A percentile compares a stretch with the other conserved stretches of the same genome.
phyloP scores from a whole-genome alignment of 2,888 invertebrate species.

The Xylota sylvarum region DNA sequence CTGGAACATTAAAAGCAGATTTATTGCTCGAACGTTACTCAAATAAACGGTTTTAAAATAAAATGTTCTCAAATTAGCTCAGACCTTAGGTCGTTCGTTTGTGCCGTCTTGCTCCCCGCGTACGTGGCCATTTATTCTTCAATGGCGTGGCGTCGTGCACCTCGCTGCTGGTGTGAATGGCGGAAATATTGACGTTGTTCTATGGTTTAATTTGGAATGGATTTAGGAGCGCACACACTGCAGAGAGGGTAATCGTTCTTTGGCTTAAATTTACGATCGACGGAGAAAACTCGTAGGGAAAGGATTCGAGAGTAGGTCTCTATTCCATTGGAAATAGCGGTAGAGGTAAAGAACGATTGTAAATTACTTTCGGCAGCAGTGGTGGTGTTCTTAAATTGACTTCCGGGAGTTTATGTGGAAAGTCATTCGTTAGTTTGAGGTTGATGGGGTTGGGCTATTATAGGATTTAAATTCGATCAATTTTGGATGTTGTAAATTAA shows the following conservation, averaged over 20 bases:
- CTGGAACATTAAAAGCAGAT: constrained; percentile 69
- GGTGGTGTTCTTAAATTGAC: constrained; percentile 61
- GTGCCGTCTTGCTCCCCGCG: constrained; percentile 12
- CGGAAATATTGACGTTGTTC: constrained; percentile 76
- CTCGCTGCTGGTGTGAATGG: constrained; percentile 59
- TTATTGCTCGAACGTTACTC: constrained; percentile 72
- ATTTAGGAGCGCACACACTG: constrained; percentile 52
- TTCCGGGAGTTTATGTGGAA: constrained; percentile 53
- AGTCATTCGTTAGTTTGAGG: constrained; percentile 35
- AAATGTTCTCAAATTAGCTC: constrained; percentile 78
- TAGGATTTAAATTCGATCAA: constrained; percentile 8
- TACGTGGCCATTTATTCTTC: constrained; percentile 62
- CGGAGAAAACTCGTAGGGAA: constrained; percentile 25
- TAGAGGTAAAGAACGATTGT: constrained; percentile 26
- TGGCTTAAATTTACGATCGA: constrained; percentile 64
- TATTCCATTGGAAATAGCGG: constrained; percentile 1
- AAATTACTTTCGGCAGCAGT: constrained; percentile 52
- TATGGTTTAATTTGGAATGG: constrained; percentile 76
- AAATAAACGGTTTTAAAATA: constrained; percentile 77
- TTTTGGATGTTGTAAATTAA: not conserved
- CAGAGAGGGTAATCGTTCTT: constrained; percentile 57
- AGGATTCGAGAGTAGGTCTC: constrained; percentile 31
- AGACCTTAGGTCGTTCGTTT: constrained; percentile 68
- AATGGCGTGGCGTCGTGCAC: constrained; percentile 24
- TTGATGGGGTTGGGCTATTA: not conserved